phyloP scores from a whole-genome alignment of 2,797 vertebrate species.

The Parambassis ranga region DNA sequence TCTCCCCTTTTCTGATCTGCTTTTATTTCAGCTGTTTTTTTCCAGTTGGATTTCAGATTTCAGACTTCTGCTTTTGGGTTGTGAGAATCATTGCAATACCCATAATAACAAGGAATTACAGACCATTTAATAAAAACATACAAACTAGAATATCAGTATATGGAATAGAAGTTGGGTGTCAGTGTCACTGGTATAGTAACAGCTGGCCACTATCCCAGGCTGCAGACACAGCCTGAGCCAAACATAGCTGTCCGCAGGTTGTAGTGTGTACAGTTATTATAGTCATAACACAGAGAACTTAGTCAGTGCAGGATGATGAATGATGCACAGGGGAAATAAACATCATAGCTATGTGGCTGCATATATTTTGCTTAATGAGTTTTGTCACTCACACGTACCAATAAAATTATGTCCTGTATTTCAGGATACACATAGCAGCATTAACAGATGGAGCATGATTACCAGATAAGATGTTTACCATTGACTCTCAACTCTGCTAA shows the following conservation, averaged over 20 bases:
- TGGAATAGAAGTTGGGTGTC: neutral
- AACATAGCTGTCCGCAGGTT: conserved; percentile 40
- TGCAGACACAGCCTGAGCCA: conserved; percentile 16
- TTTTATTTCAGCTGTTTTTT: neutral
- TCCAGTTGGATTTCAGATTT: conserved; percentile 1
- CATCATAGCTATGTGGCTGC: conserved; percentile 2
- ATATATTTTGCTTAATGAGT: conserved; percentile 44
- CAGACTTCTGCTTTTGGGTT: neutral
- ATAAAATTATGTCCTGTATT: neutral
- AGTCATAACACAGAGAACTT: conserved; percentile 36
- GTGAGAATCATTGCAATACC: neutral
- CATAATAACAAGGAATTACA: neutral
- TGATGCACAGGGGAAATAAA: conserved; percentile 36
- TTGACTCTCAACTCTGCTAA: neutral
- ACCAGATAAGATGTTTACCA: neutral
- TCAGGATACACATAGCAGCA: neutral
- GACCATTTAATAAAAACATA: neutral
- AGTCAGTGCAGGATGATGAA: conserved; percentile 53
- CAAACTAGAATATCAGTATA: neutral
- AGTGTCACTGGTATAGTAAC: conserved; percentile 9
- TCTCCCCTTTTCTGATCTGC: neutral
- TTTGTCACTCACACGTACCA: conserved; percentile 7
- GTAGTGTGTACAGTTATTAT: conserved; percentile 27
- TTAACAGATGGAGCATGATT: neutral
- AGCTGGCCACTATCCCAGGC: conserved; percentile 18